phyloP scores from a whole-genome alignment of 2,888 invertebrate species.

The Laothoe populi region DNA sequence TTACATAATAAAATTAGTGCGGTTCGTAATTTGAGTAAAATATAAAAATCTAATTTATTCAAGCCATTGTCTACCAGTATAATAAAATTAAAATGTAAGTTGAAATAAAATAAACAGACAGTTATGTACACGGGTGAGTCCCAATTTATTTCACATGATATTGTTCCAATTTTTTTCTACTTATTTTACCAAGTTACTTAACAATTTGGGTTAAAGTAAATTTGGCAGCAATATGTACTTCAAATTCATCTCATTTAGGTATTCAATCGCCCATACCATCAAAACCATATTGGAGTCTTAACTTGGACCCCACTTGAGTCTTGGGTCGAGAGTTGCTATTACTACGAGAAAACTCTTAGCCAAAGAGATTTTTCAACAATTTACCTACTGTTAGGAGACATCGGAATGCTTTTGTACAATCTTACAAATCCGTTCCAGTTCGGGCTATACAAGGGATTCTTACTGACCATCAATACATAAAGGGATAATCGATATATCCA shows the following conservation, averaged over 20 bases:
- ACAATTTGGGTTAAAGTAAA: background rate
- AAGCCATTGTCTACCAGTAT: no score
- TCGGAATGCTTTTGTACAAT: conserved; percentile 46
- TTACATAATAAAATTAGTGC: no score
- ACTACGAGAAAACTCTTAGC: conserved; percentile 47
- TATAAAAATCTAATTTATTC: no score
- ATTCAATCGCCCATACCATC: background rate
- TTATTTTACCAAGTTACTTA: background rate
- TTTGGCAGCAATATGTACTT: background rate
- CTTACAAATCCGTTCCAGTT: conserved; percentile 52
- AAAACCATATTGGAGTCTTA: background rate
- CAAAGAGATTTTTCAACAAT: conserved; percentile 51
- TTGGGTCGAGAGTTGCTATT: conserved; percentile 58
- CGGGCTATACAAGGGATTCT: conserved; percentile 41
- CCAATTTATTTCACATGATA: no score
- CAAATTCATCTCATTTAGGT: background rate
- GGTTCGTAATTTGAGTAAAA: no score
- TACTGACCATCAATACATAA: conserved; percentile 39
- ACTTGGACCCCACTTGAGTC: conserved; percentile 44
- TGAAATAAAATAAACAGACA: no score
- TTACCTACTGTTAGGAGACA: conserved; percentile 52
- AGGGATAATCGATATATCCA: conserved; percentile 20
- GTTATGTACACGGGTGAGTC: no score
- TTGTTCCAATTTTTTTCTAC: no score
- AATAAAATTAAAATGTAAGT: no score